Evolutionary conservation across 2,797 vertebrate species (phyloP).

Genomic region (Anniella stebbinsi): DNA sequence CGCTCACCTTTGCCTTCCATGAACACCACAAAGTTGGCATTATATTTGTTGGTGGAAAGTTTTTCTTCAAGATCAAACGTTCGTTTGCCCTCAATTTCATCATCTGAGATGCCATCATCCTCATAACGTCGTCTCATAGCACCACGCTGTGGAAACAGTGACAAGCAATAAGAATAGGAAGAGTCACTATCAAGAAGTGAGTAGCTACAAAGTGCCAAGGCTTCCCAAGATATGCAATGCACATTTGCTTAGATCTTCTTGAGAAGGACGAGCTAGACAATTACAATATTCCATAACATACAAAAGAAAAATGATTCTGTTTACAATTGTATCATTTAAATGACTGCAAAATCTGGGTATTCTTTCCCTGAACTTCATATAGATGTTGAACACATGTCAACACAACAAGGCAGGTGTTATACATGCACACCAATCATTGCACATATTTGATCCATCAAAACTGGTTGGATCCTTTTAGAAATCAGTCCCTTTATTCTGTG

Average conservation of each 20-base stretch:
- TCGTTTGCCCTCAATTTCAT: constrained; percentile 97
- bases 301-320: neutral
- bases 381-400: neutral
- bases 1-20: constrained; percentile 96
- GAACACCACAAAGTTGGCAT: constrained; percentile 89
- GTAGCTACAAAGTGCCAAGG: neutral
- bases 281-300: neutral
- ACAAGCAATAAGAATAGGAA: neutral
- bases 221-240: neutral
- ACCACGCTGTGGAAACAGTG: constrained; percentile 82
- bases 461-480: neutral
- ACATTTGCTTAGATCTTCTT: neutral
- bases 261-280: neutral
- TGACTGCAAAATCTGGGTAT: neutral
- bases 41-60: constrained; percentile 87
- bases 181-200: rapidly evolving
- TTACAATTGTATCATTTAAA: neutral
- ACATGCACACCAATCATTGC: neutral
- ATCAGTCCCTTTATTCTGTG: neutral
- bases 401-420: neutral
- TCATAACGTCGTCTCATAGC: constrained; percentile 94
- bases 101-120: constrained; percentile 97
- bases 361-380: neutral
- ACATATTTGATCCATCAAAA: neutral
- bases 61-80: constrained; percentile 96